Evolutionary conservation across 2,113 vertebrate genomes (phyloP).

Genomic region (Rhinichthys klamathensis): DNA sequence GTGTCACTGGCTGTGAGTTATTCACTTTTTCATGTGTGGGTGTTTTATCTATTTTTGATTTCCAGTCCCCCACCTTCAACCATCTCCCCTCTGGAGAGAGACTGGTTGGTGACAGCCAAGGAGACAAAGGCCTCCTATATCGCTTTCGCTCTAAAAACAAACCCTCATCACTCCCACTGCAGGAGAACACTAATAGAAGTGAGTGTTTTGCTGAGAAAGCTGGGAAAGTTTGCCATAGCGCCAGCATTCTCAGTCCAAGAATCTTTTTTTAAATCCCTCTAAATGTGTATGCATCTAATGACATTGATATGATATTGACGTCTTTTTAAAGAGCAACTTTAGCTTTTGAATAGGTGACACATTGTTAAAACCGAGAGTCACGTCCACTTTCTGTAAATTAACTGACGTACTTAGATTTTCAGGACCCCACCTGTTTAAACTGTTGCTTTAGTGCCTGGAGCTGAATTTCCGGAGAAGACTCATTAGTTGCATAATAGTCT

Average conservation of each 20-base stretch:
- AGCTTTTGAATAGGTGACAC: neutral
- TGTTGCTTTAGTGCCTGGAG: conserved; percentile 17
- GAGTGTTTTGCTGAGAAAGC: conserved; percentile 43
- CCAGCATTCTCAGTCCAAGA: conserved; percentile 34
- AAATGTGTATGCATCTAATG: conserved; percentile 28
- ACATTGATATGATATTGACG: neutral
- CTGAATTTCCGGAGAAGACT: conserved; percentile 8
- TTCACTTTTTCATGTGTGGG: conserved; percentile 41
- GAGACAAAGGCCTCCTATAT: conserved; percentile 55
- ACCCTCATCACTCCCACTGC: conserved; percentile 52
- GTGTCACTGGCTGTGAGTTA: conserved; percentile 2
- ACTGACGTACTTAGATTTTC: neutral
- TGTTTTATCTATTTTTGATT: conserved; percentile 54
- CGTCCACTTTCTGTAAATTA: neutral
- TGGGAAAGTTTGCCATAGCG: conserved; percentile 27
- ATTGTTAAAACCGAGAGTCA: neutral
- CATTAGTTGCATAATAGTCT: conserved; percentile 1
- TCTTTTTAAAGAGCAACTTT: conserved; percentile 2
- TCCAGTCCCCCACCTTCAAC: conserved; percentile 28
- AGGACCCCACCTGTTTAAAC: neutral
- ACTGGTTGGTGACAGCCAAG: conserved; percentile 44
- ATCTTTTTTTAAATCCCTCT: neutral
- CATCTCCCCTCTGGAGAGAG: conserved; percentile 27
- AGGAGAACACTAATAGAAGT: conserved; percentile 49
- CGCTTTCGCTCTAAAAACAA: conserved; percentile 53